A percentile compares a stretch with the other conserved stretches of the same genome.
Evolutionary conservation across 2,113 vertebrate genomes (phyloP).

Genomic region (Gopherus flavomarginatus): DNA sequence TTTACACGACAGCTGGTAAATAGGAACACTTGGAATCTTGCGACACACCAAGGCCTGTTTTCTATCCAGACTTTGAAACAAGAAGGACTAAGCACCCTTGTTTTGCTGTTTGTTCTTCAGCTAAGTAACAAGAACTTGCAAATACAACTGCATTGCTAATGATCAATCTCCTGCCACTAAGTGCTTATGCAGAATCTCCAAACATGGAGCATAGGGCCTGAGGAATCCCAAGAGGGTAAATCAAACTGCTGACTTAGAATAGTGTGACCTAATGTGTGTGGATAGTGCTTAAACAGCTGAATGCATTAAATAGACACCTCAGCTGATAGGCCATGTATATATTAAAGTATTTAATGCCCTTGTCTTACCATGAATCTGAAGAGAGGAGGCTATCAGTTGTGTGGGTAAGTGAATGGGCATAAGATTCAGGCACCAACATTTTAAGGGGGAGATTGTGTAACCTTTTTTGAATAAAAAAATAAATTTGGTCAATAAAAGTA

Average conservation of each 20-base stretch:
- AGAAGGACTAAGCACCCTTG: not conserved
- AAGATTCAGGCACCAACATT: not conserved
- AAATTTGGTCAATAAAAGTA: not conserved
- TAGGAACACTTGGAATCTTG: not conserved
- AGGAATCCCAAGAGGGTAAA: not conserved
- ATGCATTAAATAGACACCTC: fast-evolving
- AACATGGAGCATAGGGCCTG: not conserved
- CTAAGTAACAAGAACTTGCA: not conserved
- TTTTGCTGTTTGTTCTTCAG: not conserved
- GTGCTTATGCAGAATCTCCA: fast-evolving
- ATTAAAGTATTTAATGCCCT: not conserved
- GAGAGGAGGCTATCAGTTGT: fast-evolving
- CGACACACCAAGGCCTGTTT: not conserved
- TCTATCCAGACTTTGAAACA: not conserved
- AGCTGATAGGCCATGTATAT: not conserved
- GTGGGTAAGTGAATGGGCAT: not conserved
- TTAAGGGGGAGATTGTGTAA: not conserved
- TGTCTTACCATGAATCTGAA: not conserved
- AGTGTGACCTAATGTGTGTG: not conserved
- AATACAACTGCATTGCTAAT: not conserved
- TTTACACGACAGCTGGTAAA: too few species aligned
- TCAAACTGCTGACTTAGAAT: not conserved
- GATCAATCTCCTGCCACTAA: not conserved
- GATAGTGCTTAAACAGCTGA: not conserved
- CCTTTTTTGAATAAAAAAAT: not conserved